Percentiles rank a stretch among this genome's conserved stretches.
These are phyloP conservation scores for Ganaspis sp. DNA, from an alignment of 1,140 invertebrate species.

Conservation along the genomic window DNA sequence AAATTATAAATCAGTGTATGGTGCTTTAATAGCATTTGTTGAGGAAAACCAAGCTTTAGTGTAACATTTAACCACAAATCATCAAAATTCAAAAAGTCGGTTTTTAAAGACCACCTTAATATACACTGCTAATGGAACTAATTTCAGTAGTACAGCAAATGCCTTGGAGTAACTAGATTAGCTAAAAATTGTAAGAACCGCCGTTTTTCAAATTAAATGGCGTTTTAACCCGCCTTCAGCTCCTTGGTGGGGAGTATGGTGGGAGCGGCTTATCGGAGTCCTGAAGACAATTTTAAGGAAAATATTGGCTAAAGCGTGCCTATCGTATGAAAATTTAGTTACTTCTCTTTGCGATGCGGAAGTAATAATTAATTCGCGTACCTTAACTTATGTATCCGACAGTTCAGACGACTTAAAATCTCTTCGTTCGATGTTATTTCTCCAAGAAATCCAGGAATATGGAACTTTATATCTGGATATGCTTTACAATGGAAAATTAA, in stretches of 20 bases:
- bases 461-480: background rate
- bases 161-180: slow-evolving; percentile 59
- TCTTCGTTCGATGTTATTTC: background rate
- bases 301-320: slow-evolving; percentile 55
- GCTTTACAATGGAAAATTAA: background rate
- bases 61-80: slow-evolving; percentile 57
- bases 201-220: slow-evolving; percentile 61
- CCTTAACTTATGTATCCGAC: background rate
- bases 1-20: slow-evolving; percentile 49
- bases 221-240: no score
- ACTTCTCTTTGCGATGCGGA: slow-evolving; percentile 59
- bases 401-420: background rate
- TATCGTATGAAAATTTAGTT: slow-evolving; percentile 60
- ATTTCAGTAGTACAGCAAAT: slow-evolving; percentile 62
- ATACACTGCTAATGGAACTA: slow-evolving; percentile 70
- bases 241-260: background rate
- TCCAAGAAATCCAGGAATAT: background rate
- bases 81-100: slow-evolving; percentile 51
- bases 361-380: slow-evolving; percentile 57
- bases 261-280: slow-evolving; percentile 58
- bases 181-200: slow-evolving; percentile 45
- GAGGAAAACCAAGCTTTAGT: slow-evolving; percentile 54
- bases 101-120: no score
- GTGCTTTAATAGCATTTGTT: slow-evolving; percentile 42
- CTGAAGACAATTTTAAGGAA: slow-evolving; percentile 54